A percentile compares a stretch with the other conserved stretches of the same genome.
phyloP scores from a whole-genome alignment of 2,888 invertebrate genomes.

The Aporophyla lueneburgensis region DNA sequence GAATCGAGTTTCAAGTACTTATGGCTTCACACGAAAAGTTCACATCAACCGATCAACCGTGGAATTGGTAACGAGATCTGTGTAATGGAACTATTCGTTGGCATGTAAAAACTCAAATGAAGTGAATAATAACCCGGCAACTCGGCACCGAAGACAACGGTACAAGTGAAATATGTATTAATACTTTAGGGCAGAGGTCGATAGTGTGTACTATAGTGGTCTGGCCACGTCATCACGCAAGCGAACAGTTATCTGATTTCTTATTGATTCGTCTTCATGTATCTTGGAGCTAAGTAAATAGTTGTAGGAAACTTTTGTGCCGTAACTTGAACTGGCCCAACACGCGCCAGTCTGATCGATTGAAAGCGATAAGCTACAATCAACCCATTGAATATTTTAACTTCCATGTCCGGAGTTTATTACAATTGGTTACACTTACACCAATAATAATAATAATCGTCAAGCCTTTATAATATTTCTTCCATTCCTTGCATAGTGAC shows the following conservation, averaged over 20 bases:
- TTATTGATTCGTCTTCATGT: not conserved
- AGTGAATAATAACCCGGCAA: slow-evolving; percentile 6
- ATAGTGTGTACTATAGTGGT: slow-evolving; percentile 24
- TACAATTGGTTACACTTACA: slow-evolving; percentile 10
- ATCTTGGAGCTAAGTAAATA: not conserved
- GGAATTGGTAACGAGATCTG: slow-evolving; percentile 35
- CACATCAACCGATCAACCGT: slow-evolving; percentile 34
- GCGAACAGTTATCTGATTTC: not conserved
- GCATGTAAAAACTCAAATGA: slow-evolving; percentile 32
- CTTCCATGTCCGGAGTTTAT: slow-evolving; percentile 20
- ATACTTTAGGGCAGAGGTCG: slow-evolving; percentile 10
- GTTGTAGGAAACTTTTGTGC: not conserved
- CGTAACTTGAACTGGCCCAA: not conserved
- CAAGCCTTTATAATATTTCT: too few species aligned
- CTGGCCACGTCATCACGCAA: slow-evolving; percentile 5
- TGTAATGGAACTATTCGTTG: slow-evolving; percentile 28
- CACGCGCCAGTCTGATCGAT: slow-evolving; percentile 1
- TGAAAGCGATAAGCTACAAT: slow-evolving; percentile 20
- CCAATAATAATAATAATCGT: not conserved
- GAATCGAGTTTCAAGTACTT: slow-evolving; percentile 8
- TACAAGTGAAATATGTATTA: slow-evolving; percentile 31
- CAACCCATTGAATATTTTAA: slow-evolving; percentile 16
- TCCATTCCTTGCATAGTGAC: too few species aligned
- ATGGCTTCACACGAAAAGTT: not conserved
- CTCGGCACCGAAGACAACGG: slow-evolving; percentile 24